Percentiles rank a stretch among this genome's conserved stretches.
Evolutionary conservation across 2,888 invertebrate species (phyloP).

Genomic region (Ditylenchus weischeri): DNA sequence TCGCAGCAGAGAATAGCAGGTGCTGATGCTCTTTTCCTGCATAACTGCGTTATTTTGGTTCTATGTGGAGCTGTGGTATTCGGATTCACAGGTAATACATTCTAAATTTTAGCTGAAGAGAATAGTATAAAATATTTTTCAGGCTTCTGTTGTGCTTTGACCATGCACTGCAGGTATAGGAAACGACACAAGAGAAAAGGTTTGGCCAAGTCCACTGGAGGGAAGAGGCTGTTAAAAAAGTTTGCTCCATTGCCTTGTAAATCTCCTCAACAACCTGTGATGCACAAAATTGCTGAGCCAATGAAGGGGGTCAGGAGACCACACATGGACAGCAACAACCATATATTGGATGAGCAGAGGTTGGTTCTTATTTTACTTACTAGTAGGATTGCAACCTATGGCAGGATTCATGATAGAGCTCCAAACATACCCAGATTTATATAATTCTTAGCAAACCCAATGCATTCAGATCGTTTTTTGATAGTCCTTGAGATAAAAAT

Average conservation of each 20-base stretch:
- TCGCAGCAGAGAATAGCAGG: slow-evolving; percentile 10
- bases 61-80: slow-evolving; percentile 27
- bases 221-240: slow-evolving; percentile 3
- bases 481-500: no score
- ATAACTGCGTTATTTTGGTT: slow-evolving; percentile 23
- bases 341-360: no score
- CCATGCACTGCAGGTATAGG: slow-evolving; percentile 22
- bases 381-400: no score
- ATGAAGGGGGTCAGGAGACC: neutral
- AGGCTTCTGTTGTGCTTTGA: slow-evolving; percentile 21
- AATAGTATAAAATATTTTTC: slow-evolving; percentile 11
- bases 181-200: slow-evolving; percentile 16
- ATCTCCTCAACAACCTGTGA: neutral
- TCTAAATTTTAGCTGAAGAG: neutral
- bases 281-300: slow-evolving; percentile 9
- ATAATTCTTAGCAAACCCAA: no score
- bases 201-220: neutral
- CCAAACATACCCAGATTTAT: no score
- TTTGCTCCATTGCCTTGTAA: neutral
- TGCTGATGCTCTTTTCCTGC: slow-evolving; percentile 20
- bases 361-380: no score
- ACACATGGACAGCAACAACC: no score
- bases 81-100: slow-evolving; percentile 12
- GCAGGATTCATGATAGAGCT: no score
- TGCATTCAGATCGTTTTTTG: no score